These are phyloP conservation scores for Tyto alba DNA, from an alignment of 2,113 vertebrate species.

Conservation along the genomic window DNA sequence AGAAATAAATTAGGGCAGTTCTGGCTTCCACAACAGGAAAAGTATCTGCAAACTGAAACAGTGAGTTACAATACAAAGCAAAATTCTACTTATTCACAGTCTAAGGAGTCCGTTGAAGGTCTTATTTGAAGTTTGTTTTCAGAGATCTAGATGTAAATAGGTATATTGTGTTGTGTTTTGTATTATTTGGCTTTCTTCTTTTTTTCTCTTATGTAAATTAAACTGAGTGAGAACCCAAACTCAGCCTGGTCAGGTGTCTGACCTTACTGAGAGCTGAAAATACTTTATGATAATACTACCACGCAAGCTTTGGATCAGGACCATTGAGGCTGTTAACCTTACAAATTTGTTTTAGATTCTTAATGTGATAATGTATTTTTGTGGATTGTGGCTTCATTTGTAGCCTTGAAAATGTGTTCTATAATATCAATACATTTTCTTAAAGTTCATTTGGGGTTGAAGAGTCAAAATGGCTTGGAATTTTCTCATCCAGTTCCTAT, in stretches of 20 bases:
- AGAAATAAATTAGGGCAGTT: background rate
- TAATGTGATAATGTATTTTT: background rate
- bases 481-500: background rate
- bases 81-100: background rate
- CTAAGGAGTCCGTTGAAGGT: background rate
- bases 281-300: background rate
- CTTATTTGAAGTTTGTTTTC: background rate
- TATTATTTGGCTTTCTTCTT: background rate
- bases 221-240: background rate
- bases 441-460: background rate
- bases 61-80: background rate
- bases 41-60: background rate
- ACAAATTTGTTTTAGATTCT: background rate
- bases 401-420: background rate
- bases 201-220: background rate
- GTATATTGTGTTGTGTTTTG: background rate
- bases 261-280: background rate
- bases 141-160: background rate
- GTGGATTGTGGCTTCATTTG: background rate
- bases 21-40: background rate
- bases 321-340: background rate
- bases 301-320: background rate
- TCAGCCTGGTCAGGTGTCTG: accelerated
- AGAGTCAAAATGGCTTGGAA: background rate
- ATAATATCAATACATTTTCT: background rate